Percentiles rank a stretch among this genome's conserved stretches.
phyloP scores from a whole-genome alignment of 2,888 invertebrate genomes.

The Argynnis bischoffii region DNA sequence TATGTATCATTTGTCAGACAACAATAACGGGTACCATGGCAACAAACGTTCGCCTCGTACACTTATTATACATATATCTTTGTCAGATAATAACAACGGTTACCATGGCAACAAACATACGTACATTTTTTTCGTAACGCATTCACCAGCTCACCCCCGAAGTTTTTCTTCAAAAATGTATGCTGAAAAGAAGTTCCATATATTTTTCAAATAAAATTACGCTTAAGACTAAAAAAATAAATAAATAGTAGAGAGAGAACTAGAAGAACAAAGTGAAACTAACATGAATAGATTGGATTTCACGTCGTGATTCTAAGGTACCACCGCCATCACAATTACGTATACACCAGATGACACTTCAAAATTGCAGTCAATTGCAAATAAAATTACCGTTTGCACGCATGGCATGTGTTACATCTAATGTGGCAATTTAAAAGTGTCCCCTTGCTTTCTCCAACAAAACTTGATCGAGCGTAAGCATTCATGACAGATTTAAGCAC shows the following conservation, averaged over 20 bases:
- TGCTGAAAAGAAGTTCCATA: no score
- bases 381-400: constrained; percentile 41
- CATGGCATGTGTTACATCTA: constrained; percentile 37
- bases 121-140: no score
- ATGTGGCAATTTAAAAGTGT: constrained; percentile 33
- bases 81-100: background rate
- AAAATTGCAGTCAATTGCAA: constrained; percentile 36
- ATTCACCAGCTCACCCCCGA: no score
- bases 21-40: background rate
- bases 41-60: no score
- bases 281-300: constrained; percentile 30
- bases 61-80: no score
- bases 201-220: no score
- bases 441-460: constrained; percentile 32
- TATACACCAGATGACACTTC: constrained; percentile 37
- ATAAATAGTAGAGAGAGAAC: constrained; percentile 14
- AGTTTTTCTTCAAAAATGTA: no score
- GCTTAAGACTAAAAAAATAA: background rate
- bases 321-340: constrained; percentile 18
- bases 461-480: constrained; percentile 26
- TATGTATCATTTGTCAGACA: background rate
- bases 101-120: no score
- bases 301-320: constrained; percentile 19
- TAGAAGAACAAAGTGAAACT: constrained; percentile 20
- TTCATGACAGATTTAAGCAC: constrained; percentile 33